These are phyloP conservation scores for Xanthorhoe spadicearia DNA, from an alignment of 2,888 invertebrate species.

Conservation along the genomic window DNA sequence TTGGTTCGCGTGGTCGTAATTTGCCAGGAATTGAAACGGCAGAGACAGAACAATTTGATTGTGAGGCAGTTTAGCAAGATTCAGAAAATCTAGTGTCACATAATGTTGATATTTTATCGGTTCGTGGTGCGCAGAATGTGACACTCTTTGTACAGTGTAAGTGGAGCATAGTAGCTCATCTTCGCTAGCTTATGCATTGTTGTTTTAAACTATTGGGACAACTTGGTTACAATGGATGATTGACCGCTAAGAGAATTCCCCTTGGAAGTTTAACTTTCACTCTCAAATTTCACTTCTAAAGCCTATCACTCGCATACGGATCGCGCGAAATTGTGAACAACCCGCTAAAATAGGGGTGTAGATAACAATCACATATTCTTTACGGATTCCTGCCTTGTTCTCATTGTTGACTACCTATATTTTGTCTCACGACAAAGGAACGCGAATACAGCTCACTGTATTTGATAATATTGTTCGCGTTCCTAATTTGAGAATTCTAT, in stretches of 20 bases:
- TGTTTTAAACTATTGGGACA: background rate
- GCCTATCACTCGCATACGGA: no score
- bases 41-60: slow-evolving; percentile 52
- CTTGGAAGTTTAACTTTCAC: no score
- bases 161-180: slow-evolving; percentile 34
- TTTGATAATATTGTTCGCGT: no score
- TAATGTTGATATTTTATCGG: slow-evolving; percentile 69
- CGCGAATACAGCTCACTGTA: no score
- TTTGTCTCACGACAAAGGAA: no score
- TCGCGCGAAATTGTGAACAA: no score
- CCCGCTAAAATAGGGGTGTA: no score
- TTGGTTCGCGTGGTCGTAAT: slow-evolving; percentile 40
- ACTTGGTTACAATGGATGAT: background rate
- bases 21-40: slow-evolving; percentile 45
- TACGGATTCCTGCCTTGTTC: no score
- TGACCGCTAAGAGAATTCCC: background rate
- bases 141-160: slow-evolving; percentile 14
- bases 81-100: slow-evolving; percentile 64
- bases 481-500: no score
- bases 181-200: background rate
- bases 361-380: no score
- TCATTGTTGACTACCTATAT: no score
- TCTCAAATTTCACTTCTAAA: no score
- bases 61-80: slow-evolving; percentile 55
- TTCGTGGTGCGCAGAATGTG: slow-evolving; percentile 48